Percentiles rank a stretch among this genome's conserved stretches.
Evolutionary conservation across 2,888 invertebrate genomes (phyloP).

Genomic region (Drosophila maculinotata): DNA sequence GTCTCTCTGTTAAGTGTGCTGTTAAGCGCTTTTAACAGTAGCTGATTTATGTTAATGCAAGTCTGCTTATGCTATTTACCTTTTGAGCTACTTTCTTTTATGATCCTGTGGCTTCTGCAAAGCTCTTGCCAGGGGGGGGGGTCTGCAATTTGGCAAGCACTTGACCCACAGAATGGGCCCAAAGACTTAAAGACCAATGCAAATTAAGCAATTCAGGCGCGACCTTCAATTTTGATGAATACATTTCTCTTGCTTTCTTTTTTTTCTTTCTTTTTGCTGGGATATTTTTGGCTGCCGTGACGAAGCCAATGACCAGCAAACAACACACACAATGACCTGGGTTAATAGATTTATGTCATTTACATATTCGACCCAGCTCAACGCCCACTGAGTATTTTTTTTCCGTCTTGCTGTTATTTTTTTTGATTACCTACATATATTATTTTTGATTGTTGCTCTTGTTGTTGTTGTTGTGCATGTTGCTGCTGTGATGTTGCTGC

Average conservation of each 20-base stretch:
- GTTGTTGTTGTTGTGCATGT: constrained; percentile 14
- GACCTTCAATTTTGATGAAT: constrained; percentile 41
- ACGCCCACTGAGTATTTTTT: constrained; percentile 12
- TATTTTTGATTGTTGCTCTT: constrained; percentile 26
- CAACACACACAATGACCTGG: constrained; percentile 34
- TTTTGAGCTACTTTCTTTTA: constrained; percentile 9
- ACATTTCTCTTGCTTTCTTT: constrained; percentile 11
- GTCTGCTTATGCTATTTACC: constrained; percentile 3
- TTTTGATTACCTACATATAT: constrained; percentile 55
- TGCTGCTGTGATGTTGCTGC: constrained; percentile 34
- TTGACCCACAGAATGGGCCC: constrained; percentile 26
- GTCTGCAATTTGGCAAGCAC: no score
- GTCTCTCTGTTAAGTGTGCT: constrained; percentile 3
- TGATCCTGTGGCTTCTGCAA: constrained; percentile 17
- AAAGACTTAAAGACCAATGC: constrained; percentile 32
- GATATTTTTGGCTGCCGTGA: constrained; percentile 27
- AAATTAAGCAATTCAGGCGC: constrained; percentile 35
- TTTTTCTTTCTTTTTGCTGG: constrained; percentile 1
- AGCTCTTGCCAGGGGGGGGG: constrained; percentile 7
- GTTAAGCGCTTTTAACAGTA: constrained; percentile 7
- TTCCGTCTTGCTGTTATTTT: not conserved
- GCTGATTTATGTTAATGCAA: constrained; percentile 30
- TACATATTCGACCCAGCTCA: constrained; percentile 48
- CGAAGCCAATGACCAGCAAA: constrained; percentile 50
- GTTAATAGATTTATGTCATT: constrained; percentile 67